A percentile compares a stretch with the other conserved stretches of the same genome.
phyloP scores from a whole-genome alignment of 2,113 vertebrate genomes.

The Ammodytes marinus region DNA sequence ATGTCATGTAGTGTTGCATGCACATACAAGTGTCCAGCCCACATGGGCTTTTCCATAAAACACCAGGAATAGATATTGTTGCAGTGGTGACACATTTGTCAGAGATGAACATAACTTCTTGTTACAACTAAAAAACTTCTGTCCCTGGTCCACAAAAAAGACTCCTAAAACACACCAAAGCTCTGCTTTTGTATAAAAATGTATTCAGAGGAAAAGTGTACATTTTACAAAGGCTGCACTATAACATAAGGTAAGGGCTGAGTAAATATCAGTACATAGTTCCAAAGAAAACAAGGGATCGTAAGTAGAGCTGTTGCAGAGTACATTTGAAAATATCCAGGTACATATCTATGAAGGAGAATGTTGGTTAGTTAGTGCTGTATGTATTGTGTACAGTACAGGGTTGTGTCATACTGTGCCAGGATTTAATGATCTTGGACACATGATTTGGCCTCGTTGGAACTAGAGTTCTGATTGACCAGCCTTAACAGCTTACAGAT shows the following conservation, averaged over 20 bases:
- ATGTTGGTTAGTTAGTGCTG: neutral
- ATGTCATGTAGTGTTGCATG: neutral
- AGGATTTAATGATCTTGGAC: neutral
- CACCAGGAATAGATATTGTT: neutral
- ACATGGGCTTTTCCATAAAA: neutral
- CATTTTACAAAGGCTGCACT: neutral
- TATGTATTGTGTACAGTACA: neutral
- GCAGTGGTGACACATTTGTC: no score
- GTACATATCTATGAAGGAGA: neutral
- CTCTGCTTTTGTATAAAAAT: neutral
- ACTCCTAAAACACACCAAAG: no score
- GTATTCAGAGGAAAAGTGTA: neutral
- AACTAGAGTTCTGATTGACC: neutral
- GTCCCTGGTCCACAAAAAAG: no score
- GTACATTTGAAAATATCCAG: neutral
- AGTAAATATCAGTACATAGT: neutral
- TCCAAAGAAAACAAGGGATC: neutral
- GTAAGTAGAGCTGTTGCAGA: neutral
- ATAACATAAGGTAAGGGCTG: neutral
- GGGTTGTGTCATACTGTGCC: neutral
- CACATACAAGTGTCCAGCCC: neutral
- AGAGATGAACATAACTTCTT: neutral
- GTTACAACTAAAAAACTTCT: neutral
- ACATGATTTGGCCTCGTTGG: neutral
- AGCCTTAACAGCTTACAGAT: neutral